Evolutionary conservation across 1,140 invertebrate genomes (phyloP).

Genomic region (Atta colombica): DNA sequence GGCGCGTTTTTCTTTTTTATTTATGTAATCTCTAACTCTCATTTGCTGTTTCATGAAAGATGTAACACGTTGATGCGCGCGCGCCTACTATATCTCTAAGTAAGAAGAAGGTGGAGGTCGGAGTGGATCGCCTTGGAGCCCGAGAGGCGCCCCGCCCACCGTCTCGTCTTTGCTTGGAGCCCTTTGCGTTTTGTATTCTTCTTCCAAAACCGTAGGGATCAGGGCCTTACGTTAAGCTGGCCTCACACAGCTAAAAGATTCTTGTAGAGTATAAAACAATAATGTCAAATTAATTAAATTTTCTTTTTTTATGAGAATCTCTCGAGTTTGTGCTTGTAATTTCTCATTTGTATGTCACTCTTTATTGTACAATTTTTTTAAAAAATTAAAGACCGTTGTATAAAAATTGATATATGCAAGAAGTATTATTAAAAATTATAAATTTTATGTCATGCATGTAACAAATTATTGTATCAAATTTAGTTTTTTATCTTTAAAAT

Average conservation of each 20-base stretch:
- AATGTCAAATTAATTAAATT: conserved; percentile 1
- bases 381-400: neutral
- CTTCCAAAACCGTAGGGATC: conserved; percentile 82
- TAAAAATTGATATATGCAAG: neutral
- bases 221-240: conserved; percentile 71
- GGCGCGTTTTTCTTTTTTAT: conserved; percentile 54
- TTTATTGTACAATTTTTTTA: neutral
- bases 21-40: conserved; percentile 72
- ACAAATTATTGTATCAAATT: neutral
- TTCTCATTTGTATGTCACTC: neutral
- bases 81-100: conserved; percentile 83
- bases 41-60: conserved; percentile 82
- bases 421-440: neutral
- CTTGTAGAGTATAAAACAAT: neutral
- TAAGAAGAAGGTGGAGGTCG: conserved; percentile 82
- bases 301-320: neutral
- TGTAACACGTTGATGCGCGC: conserved; percentile 83
- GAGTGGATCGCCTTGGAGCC: conserved; percentile 86
- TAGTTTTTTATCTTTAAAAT: neutral
- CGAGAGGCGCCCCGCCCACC: conserved; percentile 85
- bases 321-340: neutral
- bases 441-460: neutral
- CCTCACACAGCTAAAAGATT: conserved; percentile 55
- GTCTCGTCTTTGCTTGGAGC: conserved; percentile 84
- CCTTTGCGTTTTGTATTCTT: conserved; percentile 80